Percentiles rank a stretch among this genome's conserved stretches.
Evolutionary conservation across 2,888 invertebrate species (phyloP).

Genomic region (Eupithecia vulgata): DNA sequence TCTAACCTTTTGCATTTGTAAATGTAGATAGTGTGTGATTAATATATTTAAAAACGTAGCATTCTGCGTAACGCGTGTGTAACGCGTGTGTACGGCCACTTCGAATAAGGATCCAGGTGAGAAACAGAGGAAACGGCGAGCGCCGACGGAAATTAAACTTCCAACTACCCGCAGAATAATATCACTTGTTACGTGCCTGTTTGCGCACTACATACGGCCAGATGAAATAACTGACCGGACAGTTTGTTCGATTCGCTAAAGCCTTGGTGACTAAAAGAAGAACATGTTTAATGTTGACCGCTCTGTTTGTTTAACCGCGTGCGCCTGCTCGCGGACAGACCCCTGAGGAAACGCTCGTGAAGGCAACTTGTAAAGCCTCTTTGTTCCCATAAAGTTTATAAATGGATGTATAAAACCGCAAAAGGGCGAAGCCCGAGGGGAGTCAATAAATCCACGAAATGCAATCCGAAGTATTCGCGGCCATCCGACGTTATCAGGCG

Average conservation of each 20-base stretch:
- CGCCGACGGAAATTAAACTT: conserved; percentile 28
- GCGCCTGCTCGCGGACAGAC: not conserved
- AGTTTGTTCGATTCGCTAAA: not conserved
- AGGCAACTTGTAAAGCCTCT: not conserved
- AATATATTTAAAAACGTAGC: not conserved
- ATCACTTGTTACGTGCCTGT: not conserved
- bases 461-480: conserved; percentile 20
- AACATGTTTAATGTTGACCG: not conserved
- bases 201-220: not conserved
- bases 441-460: conserved; percentile 15
- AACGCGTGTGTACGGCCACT: not conserved
- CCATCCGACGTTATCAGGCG: conserved; percentile 23
- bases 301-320: not conserved
- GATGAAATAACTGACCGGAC: not conserved
- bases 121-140: conserved; percentile 19
- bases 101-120: conserved; percentile 12
- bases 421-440: conserved; percentile 12
- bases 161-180: conserved; percentile 13
- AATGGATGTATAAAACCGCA: conserved; percentile 9
- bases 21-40: too few relatives aligned
- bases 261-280: not conserved
- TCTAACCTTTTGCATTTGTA: too few relatives aligned
- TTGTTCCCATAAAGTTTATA: not conserved
- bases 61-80: not conserved
- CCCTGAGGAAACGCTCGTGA: not conserved